phyloP scores from a whole-genome alignment of 2,113 vertebrate species.

The Diphyllodes magnificus region DNA sequence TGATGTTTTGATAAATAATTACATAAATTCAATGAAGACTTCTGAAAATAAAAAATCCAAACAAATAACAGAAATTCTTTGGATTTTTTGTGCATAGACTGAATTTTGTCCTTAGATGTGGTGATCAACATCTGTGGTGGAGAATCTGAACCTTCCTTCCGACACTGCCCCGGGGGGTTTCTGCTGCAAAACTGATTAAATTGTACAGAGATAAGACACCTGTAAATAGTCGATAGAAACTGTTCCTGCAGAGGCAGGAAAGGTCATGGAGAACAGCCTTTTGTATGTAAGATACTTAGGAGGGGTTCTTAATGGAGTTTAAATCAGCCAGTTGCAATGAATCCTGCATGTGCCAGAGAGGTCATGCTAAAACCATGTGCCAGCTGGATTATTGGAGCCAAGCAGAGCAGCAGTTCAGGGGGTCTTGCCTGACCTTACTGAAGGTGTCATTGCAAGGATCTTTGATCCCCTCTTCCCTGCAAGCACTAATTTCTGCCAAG shows the following conservation, averaged over 20 bases:
- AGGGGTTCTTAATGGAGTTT: background rate
- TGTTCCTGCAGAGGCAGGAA: background rate
- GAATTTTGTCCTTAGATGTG: background rate
- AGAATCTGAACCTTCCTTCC: background rate
- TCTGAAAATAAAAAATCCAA: background rate
- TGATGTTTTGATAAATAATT: background rate
- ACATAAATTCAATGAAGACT: background rate
- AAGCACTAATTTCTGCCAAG: background rate
- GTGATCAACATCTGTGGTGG: background rate
- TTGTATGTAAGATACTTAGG: background rate
- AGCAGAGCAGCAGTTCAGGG: background rate
- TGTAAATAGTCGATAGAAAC: background rate
- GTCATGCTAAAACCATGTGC: background rate
- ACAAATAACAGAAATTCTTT: background rate
- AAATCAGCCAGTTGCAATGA: background rate
- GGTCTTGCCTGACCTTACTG: background rate
- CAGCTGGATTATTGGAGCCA: background rate
- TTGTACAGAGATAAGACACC: background rate
- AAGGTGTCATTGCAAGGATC: background rate
- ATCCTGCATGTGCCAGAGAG: background rate
- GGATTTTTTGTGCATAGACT: background rate
- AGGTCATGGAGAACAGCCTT: background rate
- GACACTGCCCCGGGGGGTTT: background rate
- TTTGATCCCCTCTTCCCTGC: background rate
- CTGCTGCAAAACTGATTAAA: constrained; percentile 3